Evolutionary conservation across 2,888 invertebrate genomes (phyloP).

Genomic region (Microdon myrmicae): DNA sequence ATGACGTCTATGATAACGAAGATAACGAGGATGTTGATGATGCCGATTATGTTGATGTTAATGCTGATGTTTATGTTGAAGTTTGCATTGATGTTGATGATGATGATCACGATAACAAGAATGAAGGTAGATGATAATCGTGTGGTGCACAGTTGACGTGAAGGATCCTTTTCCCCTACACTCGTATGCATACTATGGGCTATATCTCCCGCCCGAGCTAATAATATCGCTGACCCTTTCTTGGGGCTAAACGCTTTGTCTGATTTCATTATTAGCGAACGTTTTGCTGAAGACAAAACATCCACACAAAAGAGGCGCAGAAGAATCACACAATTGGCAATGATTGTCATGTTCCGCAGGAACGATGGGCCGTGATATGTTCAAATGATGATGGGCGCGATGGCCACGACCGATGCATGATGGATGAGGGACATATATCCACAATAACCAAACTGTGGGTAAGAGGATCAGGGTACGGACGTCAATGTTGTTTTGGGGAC

Average conservation of each 20-base stretch:
- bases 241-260: constrained; percentile 36
- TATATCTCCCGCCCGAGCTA: too few species aligned
- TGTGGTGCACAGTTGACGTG: constrained; percentile 1
- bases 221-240: constrained; percentile 46
- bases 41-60: too few species aligned
- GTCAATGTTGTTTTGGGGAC: too few species aligned
- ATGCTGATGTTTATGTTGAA: too few species aligned
- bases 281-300: constrained; percentile 32
- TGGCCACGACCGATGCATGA: constrained; percentile 37
- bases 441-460: too few species aligned
- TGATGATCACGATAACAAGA: neutral
- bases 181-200: constrained; percentile 19
- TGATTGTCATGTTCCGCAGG: constrained; percentile 38
- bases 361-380: constrained; percentile 33
- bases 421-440: constrained; percentile 30
- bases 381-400: constrained; percentile 38
- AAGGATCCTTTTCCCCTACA: constrained; percentile 5
- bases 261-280: constrained; percentile 25
- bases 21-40: too few species aligned
- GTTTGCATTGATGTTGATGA: constrained; percentile 6
- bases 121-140: constrained; percentile 29
- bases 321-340: constrained; percentile 45
- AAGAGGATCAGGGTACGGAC: too few species aligned
- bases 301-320: constrained; percentile 1
- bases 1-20: too few species aligned